Conservation (phyloP, 37 sponge, comb jelly and placozoan genomes). For the Hormiphora californensis region DNA sequence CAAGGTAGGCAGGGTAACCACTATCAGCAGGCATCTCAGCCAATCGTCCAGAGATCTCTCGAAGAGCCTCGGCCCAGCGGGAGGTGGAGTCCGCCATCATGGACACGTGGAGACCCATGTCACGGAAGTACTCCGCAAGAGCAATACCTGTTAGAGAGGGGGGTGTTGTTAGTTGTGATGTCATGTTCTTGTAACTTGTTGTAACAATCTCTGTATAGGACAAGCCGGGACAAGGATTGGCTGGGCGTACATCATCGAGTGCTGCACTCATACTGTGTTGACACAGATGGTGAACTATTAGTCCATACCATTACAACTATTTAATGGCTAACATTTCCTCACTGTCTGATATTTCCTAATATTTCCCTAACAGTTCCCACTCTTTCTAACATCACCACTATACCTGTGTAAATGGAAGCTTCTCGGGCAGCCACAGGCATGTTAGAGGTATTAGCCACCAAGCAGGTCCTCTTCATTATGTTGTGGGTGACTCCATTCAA, state of each 20-base stretch:
- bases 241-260: not conserved
- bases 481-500: constrained; percentile 81
- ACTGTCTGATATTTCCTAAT: too few species aligned
- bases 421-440: constrained; percentile 99
- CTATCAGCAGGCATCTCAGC: constrained; percentile 99
- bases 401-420: constrained; percentile 98
- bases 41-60: constrained; percentile 97
- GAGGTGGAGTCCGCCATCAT: constrained; percentile 99
- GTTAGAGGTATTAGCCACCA: constrained; percentile 97
- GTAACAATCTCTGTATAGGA: too few species aligned
- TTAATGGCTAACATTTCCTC: too few species aligned
- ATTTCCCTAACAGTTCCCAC: too few species aligned
- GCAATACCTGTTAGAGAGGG: constrained; percentile 74
- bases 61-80: constrained; percentile 94
- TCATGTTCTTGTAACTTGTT: too few species aligned
- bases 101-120: constrained; percentile 97
- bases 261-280: not conserved
- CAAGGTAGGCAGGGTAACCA: constrained; percentile 99
- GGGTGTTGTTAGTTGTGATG: not conserved
- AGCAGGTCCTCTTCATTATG: constrained; percentile 97
- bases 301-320: too few species aligned
- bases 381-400: too few species aligned
- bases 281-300: too few species aligned
- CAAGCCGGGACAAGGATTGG: not conserved
- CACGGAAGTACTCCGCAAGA: constrained; percentile 96